Base-by-base conservation (phyloP, 2,113 vertebrate genomes). In the Oreochromis niloticus region DNA sequence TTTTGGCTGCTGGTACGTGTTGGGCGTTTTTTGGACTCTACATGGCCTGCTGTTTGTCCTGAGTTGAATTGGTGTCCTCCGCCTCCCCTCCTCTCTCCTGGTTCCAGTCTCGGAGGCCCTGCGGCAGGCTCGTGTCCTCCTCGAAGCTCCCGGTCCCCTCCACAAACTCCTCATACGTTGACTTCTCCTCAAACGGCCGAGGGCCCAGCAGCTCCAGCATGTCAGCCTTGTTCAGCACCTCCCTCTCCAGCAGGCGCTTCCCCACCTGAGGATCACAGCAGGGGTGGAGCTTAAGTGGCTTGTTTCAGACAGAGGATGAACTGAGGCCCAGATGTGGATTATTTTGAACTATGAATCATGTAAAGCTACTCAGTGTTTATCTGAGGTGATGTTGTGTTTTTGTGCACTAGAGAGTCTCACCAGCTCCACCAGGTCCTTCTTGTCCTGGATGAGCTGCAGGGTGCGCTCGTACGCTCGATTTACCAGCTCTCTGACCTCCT, bases 141-240 rank as follows among this genome's bases (percentile, higher is more conserved):
- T 98, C 98, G 71, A 98, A 95, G 63, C 98, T 98, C 8, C 99
- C 99, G 0, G 99, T 99, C 12, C 99, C 99, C 95, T 99, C 99
- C 61, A 99, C 99, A 93, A 99, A 98, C 24, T 99, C 99, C 93
- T 99, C 99, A 0, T 99, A 99, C 0, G 98, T 98, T 2, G 98
- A 99, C 93, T 98, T 99, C 85, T 99, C 99, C 0, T 97, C 96
- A 85, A 99, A 99, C 0, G 99, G 99, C 83, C 99, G 96, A 4
- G 94, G 95, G 7, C 99, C 98, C 89, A 99, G 95, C 71, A 99
- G 95, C 88, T 99, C 97, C 52, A 99, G 71, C 98, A 99, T 99
- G 92, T 99, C 98, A 0, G 92, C 97, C 95, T 99, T 99, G 92
- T 98, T 97, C 57, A 99, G 95, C 16, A 99, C 98, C 93, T 99